Percentiles rank a stretch among this genome's conserved stretches.
These are phyloP conservation scores for Malacoctenus gilli DNA, from an alignment of 2,797 vertebrate species.

Conservation along the genomic window DNA sequence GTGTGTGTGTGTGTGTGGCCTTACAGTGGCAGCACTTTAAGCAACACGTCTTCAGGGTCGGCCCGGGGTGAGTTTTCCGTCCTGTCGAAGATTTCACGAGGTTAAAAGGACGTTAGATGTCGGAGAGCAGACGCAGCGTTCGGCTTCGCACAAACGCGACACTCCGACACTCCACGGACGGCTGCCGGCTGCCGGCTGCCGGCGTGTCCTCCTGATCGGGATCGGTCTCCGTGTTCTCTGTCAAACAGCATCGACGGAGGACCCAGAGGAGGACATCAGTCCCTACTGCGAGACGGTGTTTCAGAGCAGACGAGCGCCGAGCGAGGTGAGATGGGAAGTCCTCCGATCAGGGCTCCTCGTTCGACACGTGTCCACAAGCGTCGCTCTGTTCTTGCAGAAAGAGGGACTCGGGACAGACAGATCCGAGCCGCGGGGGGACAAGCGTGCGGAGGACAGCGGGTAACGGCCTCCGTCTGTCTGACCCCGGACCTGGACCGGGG, in stretches of 20 bases:
- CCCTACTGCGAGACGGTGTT: conserved; percentile 93
- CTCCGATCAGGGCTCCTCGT: background rate
- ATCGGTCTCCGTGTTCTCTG: background rate
- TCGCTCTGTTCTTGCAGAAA: conserved; percentile 38
- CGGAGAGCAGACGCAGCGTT: no score
- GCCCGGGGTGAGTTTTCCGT: conserved; percentile 78
- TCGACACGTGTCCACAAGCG: no score
- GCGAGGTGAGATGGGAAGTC: conserved; percentile 66
- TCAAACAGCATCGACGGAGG: conserved; percentile 63
- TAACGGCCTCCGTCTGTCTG: conserved; percentile 44
- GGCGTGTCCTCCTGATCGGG: background rate
- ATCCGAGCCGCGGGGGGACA: conserved; percentile 36
- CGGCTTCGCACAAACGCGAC: no score
- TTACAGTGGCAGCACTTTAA: conserved; percentile 78
- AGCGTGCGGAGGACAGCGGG: conserved; percentile 71
- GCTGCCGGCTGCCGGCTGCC: no score
- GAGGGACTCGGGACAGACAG: conserved; percentile 55
- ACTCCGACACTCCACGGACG: no score
- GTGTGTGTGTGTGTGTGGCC: conserved; percentile 22
- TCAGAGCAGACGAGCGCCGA: conserved; percentile 64
- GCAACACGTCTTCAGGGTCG: conserved; percentile 73
- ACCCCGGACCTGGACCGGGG: no score
- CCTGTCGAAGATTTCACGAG: no score
- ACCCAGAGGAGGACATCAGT: conserved; percentile 83
- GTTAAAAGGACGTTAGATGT: no score